A percentile compares a stretch with the other conserved stretches of the same genome.
Conservation (phyloP, 1,140 invertebrate species). For the Oncopeltus fasciatus region DNA sequence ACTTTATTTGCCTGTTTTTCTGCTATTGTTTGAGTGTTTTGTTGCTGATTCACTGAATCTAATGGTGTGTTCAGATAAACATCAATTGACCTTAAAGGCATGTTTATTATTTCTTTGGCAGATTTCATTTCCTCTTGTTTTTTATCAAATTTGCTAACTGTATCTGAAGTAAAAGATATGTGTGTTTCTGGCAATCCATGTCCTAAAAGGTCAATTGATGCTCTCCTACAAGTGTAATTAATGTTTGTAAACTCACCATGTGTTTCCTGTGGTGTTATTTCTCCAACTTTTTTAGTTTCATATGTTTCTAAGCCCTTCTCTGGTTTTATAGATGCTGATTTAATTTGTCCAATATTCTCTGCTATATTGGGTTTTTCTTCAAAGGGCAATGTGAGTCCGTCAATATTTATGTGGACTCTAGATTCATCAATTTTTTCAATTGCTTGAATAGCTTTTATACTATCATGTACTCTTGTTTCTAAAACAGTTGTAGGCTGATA, state of each 20-base stretch:
- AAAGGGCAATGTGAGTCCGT: conserved; percentile 5
- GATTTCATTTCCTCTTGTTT: not conserved
- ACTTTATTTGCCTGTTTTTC: conserved; percentile 3
- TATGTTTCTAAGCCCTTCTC: not conserved
- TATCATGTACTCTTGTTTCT: not conserved
- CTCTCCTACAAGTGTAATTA: not conserved
- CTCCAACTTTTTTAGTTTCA: not conserved
- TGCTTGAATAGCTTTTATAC: not conserved
- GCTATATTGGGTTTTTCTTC: conserved; percentile 9
- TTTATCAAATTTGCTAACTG: not conserved
- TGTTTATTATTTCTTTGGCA: not conserved
- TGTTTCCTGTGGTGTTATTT: conserved; percentile 1
- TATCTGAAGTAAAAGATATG: not conserved
- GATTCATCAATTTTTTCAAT: not conserved
- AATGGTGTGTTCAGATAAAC: not conserved
- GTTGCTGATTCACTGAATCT: conserved; percentile 1
- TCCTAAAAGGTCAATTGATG: conserved; percentile 3
- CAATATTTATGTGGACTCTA: conserved; percentile 10
- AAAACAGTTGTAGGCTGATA: not conserved
- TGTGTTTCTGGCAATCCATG: not conserved
- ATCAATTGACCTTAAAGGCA: conserved; percentile 4
- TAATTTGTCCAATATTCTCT: conserved; percentile 3
- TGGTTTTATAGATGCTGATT: not conserved
- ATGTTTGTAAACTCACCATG: conserved; percentile 9
- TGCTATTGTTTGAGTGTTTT: not conserved